Evolutionary conservation across 2,797 vertebrate species (phyloP), one percentile per base, ranked within the genome.

Genomic region (Catostomus latipinnis): DNA sequence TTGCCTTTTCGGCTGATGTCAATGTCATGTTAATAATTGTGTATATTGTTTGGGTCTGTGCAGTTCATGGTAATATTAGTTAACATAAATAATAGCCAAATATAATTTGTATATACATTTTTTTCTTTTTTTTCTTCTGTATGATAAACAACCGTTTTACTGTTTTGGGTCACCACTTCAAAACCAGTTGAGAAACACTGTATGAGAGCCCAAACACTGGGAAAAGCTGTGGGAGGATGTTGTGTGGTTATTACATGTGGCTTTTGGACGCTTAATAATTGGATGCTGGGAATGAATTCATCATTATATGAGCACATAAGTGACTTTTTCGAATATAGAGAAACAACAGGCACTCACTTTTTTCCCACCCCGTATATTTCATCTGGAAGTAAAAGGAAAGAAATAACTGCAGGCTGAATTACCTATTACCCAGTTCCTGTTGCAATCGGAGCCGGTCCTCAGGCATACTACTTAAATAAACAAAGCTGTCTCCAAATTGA

Each of bases 221-320:
- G 75, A 57, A 57, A 34, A 68, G 62, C 53, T 66, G 43, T 69
- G 56, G 61, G 77, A 83, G 76, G 68, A 60, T 71, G 66, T 76
- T 14, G 68, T 80, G 68, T 86, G 77, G 63, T 74, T 74, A 54
- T 74, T 81, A 58, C 78, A 81, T 87, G 84, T 86, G 83, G 78
- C 83, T 87, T 61, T 81, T 73, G 60, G 75, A 86, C 81, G 76
- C 78, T 88, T 85, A 88, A 88, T 88, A 88, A 85, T 88, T 78
- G 82, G 76, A 80, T 85, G 76, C 81, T 83, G 81, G 76, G 76
- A 83, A 83, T 79, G 83, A 63, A 84, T 83, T 84, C 80, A 87
- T 86, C 84, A 82, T 84, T 75, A 70, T 18, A 45, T 62, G 13
- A 68, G 82, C 83, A 82, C 53, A 63, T 76, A 86, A 71, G 65